Evolutionary conservation across 2,888 invertebrate species (phyloP), one percentile per base, ranked within the genome.

Genomic region (Syrista parreyssii): DNA sequence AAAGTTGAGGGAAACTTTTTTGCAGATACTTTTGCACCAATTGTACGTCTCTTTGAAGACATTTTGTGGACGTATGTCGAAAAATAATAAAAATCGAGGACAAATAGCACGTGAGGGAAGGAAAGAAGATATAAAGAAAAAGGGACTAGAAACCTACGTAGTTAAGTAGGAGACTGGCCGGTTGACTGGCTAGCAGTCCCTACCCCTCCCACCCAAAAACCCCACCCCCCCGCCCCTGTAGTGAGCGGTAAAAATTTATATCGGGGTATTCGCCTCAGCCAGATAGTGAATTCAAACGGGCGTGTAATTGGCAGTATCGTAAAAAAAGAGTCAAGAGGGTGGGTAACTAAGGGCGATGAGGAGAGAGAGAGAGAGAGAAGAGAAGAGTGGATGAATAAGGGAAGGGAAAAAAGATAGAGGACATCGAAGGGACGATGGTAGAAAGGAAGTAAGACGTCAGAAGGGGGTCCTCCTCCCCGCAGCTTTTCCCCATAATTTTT

Each of bases 291-390:
- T 91, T 89, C 90, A 91, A 91, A 91, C 90, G 89, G 86, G 89
- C 91, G 91, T 91, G 89, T 91, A 91, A 91, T 91, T 91, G 91
- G 91, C 88, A 91, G 90, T 91, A 90, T 91, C 91, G 89, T 91
- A 91, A 91, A 91, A 84, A 89, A 90, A 87, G 85, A 87, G 86
- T 86, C 85, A 85, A 85, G 84, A 84, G 79, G 82, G 40, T 55
- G 40, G 40, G 40, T 55, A 55, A 15, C 40, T 55, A 55, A 55
- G 40, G 40, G 40, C 40, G 40, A 55, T 55, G 40, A 23, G 15
- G 23, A 40, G 40, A 40, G 15, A 40, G 40, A 23, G 40, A 40
- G 83, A 76, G 78, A 75, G 30, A 78, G 80, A 76, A 80, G 78
- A 80, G 80, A 81, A 83, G 78, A 76, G 81, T 79, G 68, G 75